Conservation (phyloP, 2,888 invertebrate genomes). For the Tinea semifulvella region DNA sequence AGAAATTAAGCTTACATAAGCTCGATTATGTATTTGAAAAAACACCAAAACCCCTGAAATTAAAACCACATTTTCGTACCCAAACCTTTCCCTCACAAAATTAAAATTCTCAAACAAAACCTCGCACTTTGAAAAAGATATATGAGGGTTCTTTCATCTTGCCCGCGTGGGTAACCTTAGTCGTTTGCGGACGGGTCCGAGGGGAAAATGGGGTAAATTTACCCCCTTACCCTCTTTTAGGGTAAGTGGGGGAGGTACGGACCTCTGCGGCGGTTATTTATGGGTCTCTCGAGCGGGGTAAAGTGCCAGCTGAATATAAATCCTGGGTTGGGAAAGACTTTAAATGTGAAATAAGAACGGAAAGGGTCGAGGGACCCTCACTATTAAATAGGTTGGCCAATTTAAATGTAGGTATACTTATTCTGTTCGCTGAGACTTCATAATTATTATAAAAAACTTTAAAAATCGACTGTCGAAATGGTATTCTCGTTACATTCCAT, state of each 20-base stretch:
- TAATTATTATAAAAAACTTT: too few species aligned
- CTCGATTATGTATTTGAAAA: slow-evolving; percentile 4
- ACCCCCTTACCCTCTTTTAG: slow-evolving; percentile 14
- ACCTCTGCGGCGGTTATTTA: slow-evolving; percentile 58
- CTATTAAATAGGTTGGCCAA: slow-evolving; percentile 24
- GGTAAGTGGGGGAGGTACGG: slow-evolving; percentile 29
- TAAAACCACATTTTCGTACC: slow-evolving; percentile 16
- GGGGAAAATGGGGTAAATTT: slow-evolving; percentile 19
- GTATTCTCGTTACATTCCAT: too few species aligned
- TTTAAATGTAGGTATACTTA: slow-evolving; percentile 8
- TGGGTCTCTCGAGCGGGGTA: slow-evolving; percentile 59
- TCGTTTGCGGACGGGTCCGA: slow-evolving; percentile 42
- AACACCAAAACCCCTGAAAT: slow-evolving; percentile 9
- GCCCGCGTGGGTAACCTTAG: slow-evolving; percentile 53
- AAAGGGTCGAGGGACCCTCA: slow-evolving; percentile 16
- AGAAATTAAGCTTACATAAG: too few species aligned
- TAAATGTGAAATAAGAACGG: slow-evolving; percentile 49
- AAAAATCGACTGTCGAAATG: too few species aligned
- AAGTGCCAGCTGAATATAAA: slow-evolving; percentile 62
- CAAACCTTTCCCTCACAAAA: slow-evolving; percentile 36
- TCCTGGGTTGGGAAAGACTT: slow-evolving; percentile 50
- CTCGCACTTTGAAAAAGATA: slow-evolving; percentile 63
- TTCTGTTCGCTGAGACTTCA: too few species aligned
- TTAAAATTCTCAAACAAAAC: slow-evolving; percentile 59
- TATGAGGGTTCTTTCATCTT: slow-evolving; percentile 64